A percentile compares a stretch with the other conserved stretches of the same genome.
phyloP scores from a whole-genome alignment of 37 sponge, comb jelly and placozoan species.

The Halichondria panicea region DNA sequence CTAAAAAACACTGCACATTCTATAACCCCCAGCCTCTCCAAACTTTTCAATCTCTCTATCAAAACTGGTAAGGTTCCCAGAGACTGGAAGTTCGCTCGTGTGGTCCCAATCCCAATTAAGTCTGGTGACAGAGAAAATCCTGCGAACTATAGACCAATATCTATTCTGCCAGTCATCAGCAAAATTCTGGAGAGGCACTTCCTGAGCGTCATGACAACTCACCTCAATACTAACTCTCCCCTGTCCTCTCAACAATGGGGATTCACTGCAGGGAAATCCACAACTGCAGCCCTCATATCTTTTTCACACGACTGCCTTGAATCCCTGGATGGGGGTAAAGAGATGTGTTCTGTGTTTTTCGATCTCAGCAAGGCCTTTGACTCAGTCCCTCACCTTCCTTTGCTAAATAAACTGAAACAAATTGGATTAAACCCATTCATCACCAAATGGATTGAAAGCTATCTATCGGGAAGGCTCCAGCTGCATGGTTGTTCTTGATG shows the following conservation, averaged over 20 bases:
- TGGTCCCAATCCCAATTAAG: conserved; percentile 19
- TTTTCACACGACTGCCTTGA: not conserved
- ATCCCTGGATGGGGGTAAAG: not conserved
- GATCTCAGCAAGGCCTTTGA: conserved; percentile 32
- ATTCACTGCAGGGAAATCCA: not conserved
- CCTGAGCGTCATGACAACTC: not conserved
- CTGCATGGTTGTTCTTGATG: conserved; percentile 7
- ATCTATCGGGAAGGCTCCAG: conserved; percentile 10
- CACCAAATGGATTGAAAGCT: not conserved
- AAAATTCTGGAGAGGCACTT: conserved; percentile 12
- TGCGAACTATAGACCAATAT: conserved; percentile 23
- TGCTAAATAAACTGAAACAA: no score
- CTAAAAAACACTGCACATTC: not conserved
- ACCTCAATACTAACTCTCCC: no score
- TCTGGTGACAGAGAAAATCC: not conserved
- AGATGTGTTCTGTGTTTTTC: conserved; percentile 9
- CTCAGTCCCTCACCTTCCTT: not conserved
- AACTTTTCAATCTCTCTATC: no score
- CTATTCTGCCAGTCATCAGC: conserved; percentile 11
- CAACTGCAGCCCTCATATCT: not conserved
- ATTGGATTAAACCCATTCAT: not conserved
- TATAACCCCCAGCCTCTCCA: no score
- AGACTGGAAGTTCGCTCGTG: not conserved
- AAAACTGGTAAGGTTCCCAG: not conserved
- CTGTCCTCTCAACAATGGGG: conserved; percentile 7